Conservation (phyloP, 1,140 invertebrate species). For the Drosophila repletoides region DNA sequence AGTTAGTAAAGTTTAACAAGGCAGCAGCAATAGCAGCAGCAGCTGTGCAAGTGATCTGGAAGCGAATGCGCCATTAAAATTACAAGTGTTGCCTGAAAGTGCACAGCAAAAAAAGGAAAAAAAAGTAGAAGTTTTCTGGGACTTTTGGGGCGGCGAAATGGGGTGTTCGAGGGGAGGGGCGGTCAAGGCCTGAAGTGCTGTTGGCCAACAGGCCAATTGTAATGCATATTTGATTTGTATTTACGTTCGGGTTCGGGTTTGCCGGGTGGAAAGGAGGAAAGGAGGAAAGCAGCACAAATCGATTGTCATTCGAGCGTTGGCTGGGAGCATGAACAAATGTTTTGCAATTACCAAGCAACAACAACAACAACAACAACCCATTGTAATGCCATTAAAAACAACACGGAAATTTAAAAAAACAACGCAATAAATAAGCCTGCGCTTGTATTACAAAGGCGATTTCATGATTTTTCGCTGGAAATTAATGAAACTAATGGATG, state of each 20-base stretch:
- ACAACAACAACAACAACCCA: slow-evolving; percentile 18
- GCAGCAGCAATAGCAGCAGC: slow-evolving; percentile 56
- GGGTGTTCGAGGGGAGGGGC: neutral
- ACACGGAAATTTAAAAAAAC: slow-evolving; percentile 43
- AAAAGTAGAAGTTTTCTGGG: slow-evolving; percentile 14
- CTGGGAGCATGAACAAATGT: slow-evolving; percentile 69
- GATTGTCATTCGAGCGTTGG: slow-evolving; percentile 69
- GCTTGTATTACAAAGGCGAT: slow-evolving; percentile 24
- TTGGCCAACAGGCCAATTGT: slow-evolving; percentile 68
- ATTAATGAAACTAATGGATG: slow-evolving; percentile 53
- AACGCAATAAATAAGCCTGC: slow-evolving; percentile 36
- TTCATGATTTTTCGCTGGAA: slow-evolving; percentile 49
- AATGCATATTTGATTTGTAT: slow-evolving; percentile 81
- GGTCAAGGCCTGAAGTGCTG: slow-evolving; percentile 59
- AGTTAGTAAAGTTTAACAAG: slow-evolving; percentile 58
- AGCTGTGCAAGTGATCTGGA: slow-evolving; percentile 42
- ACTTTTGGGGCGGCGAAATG: slow-evolving; percentile 14
- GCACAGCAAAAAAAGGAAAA: slow-evolving; percentile 26
- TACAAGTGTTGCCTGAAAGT: slow-evolving; percentile 65
- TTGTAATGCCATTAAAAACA: slow-evolving; percentile 1
- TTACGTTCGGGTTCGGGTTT: slow-evolving; percentile 36
- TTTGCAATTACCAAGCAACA: slow-evolving; percentile 60
- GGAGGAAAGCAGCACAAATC: slow-evolving; percentile 44
- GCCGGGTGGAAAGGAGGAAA: neutral
- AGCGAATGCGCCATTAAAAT: slow-evolving; percentile 65